Base-by-base conservation (phyloP, 2,113 vertebrate genomes). In the Pelobates fuscus region DNA sequence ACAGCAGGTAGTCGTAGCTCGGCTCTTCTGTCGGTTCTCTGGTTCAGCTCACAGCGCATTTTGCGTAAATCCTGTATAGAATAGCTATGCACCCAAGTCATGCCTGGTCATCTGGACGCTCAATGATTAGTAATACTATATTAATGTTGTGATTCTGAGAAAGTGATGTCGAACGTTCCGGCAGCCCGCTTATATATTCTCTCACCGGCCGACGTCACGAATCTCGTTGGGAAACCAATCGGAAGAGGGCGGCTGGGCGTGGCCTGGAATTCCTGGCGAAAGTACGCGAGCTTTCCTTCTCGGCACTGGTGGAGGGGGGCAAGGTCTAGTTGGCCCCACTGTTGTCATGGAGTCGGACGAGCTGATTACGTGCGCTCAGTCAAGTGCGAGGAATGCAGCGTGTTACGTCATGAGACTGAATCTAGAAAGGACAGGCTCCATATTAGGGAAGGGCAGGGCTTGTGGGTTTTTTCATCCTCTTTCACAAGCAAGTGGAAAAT, bases 61-160 rank as follows among this genome's bases (percentile, higher is more conserved):
- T n/a, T 27, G 62, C 15, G 29, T 57, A 11, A 18, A 14, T 20
- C 52, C 18, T n/a, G 30, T 8, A 14, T 24, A 12, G 17, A 20
- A 29, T 11, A 52, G 21, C 44, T 72, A 64, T 25, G 55, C 32
- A 20, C n/a, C 26, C 25, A 46, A 20, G 62, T 52, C 71, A 75
- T 75, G 5, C 71, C 71, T 67, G 30, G n/a, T 27, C 71, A 75
- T 75, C n/a, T 6, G 63, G 18, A 2, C 71, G 18, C 62, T 21
- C 61, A 43, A 17, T 8, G 8, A 1, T 17, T 17, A 44, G 11
- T 25, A 37, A 6, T 17, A 32, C 8, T 37, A 10, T 32, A 12
- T 24, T 0, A 27, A 4, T 29, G 8, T n/a, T 43, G 21, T 30
- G 2, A n/a, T n/a, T 63, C 7, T 11, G 17, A 15, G 17, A 52